Conservation (phyloP, 2,113 vertebrate species). For the Catagonus wagneri region DNA sequence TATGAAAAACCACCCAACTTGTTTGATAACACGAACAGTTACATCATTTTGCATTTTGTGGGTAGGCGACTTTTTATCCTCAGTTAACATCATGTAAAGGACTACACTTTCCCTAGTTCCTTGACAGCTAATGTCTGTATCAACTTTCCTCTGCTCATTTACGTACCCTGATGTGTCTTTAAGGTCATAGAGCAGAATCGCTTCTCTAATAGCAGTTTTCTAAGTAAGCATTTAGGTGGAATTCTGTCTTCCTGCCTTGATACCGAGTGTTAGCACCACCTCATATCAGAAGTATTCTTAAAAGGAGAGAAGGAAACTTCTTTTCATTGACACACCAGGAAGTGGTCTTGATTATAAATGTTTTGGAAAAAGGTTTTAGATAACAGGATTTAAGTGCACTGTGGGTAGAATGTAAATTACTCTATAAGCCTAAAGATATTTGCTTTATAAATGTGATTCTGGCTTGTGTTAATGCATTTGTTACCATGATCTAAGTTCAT, state of each 20-base stretch:
- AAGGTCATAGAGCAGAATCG: slow-evolving; percentile 29
- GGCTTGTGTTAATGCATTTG: background rate
- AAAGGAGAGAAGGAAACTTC: slow-evolving; percentile 38
- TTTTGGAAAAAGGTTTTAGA: slow-evolving; percentile 56
- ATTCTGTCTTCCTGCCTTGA: slow-evolving; percentile 54
- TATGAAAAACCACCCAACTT: background rate
- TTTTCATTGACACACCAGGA: slow-evolving; percentile 51
- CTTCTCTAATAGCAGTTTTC: slow-evolving; percentile 52
- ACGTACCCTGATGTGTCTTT: slow-evolving; percentile 13
- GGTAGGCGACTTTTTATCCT: background rate
- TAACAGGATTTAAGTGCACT: background rate
- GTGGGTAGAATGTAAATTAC: background rate
- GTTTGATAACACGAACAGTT: background rate
- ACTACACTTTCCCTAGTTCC: slow-evolving; percentile 38
- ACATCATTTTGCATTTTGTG: background rate
- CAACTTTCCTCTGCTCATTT: slow-evolving; percentile 16
- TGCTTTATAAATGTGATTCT: slow-evolving; percentile 1
- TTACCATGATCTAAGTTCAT: background rate
- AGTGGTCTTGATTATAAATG: slow-evolving; percentile 41
- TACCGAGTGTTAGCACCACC: slow-evolving; percentile 47
- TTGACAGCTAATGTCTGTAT: slow-evolving; percentile 44
- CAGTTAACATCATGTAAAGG: slow-evolving; percentile 16
- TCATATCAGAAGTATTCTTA: slow-evolving; percentile 43
- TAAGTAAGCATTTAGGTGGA: slow-evolving; percentile 4
- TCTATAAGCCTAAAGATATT: background rate